Base-by-base conservation (phyloP, 2,113 vertebrate species). In the Stigmatopora nigra region DNA sequence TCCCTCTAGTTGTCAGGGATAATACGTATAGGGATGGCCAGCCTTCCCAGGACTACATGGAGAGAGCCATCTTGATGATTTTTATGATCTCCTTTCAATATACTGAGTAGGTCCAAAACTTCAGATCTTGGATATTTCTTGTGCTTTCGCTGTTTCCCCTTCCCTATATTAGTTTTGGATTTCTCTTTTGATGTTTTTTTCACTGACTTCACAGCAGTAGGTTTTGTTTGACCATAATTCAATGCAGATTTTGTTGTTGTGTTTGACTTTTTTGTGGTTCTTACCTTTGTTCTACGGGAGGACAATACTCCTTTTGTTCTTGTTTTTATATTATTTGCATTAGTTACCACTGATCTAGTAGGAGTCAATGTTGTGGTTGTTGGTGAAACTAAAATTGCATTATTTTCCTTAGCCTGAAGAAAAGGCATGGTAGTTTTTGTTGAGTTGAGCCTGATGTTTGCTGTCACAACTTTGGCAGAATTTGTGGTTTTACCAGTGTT, bases 1-100 rank as follows among this genome's bases (percentile, higher is more conserved):
- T 11, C 36, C 65, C 55, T 38, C 61, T 87, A 88, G 31, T 84
- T 61, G 68, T 89, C 89, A 0, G 89, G 90, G 63, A 91, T 84
- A 12, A 92, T 90, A 78, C 77, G 89, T 60, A 92, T 76, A 9
- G 89, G 89, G 79, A 91, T 89, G 59, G 88, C 90, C 72, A 92
- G 80, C 68, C 83, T 86, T 86, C 91, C 89, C 63, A 91, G 63
- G 55, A 90, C 71, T 60, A 91, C 84, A 64, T 89, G 87, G 38
- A 92, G 76, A 63, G 86, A 84, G 62, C 69, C 76, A 4, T 88
- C 77, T 4, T 72, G 73, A 46, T 41, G 67, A 0, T 62, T 68
- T 38, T 45, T 81, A 17, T 71, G 61, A 41, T 61, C 65, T 41
- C 82, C 80, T 15, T 72, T 74, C 52, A 88, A 64, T 17, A 90